Base-by-base conservation (phyloP, 2,888 invertebrate species). In the Netelia inedita region DNA sequence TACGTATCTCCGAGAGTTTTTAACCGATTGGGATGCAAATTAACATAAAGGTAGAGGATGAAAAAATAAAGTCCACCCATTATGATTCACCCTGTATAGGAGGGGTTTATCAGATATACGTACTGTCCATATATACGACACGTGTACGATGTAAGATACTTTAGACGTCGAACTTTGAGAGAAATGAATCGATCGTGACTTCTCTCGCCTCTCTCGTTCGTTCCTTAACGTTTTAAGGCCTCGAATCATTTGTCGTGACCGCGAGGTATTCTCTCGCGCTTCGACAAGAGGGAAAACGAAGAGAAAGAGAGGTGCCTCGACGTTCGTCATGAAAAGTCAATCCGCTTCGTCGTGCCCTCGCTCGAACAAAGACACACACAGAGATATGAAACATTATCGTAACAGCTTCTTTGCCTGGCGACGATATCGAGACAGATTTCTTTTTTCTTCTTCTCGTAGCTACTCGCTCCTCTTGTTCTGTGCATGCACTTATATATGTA, bases 211-310 rank as follows among this genome's bases (percentile, higher is more conserved):
- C 21, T 41, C 28, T 19, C n/a, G 19, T 14, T 69, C 23, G 1
- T 8, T 69, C 6, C 69, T 53, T 57, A 28, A 23, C 43, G 19
- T 55, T 23, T 61, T 19, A 16, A 57, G 73, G 73, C 69, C 28
- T 66, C 72, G 66, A 41, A 82, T 82, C 72, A 78, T 82, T 82
- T 82, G 82, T 82, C 78, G 82, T 78, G 78, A 82, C 76, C 73
- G 43, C 50, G 41, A 72, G 71, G 10, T 46, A 72, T 57, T 82
- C 76, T 50, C 57, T 65, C 66, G 55, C 63, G 16, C 41, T 28
- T 57, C 8, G 41, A 46, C 11, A 66, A 43, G 28, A 46, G 14
- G 46, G 46, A 14, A 46, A 46, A 46, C 46, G 46, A 46, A 11
- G 14, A 46, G 1, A 46, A 53, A 53, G 69, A 61, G 69, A 61